Conservation (phyloP, 1,140 invertebrate genomes). For the Chironomus striatipennis region DNA sequence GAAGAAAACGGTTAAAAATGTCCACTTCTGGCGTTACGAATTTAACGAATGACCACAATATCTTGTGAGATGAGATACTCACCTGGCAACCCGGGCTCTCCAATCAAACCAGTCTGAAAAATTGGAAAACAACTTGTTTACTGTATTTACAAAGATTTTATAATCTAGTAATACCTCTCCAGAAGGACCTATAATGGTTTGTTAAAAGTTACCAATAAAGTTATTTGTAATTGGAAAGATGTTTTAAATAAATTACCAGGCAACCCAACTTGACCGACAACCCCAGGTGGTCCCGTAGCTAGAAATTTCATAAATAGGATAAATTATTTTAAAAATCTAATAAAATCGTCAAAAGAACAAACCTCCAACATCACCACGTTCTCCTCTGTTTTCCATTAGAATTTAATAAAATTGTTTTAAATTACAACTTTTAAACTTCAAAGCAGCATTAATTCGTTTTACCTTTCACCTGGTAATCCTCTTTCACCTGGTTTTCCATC, state of each 20-base stretch:
- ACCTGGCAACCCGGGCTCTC: neutral
- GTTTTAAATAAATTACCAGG: neutral
- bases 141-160: neutral
- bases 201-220: neutral
- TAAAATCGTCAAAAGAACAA: neutral
- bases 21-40: too few species aligned
- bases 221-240: too few species aligned
- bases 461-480: neutral
- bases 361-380: neutral
- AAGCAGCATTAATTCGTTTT: too few species aligned
- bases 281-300: neutral
- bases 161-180: too few species aligned
- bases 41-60: too few species aligned
- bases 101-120: neutral
- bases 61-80: neutral
- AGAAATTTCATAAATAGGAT: neutral
- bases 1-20: too few species aligned
- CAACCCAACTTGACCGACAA: neutral
- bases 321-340: neutral
- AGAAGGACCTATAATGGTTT: neutral
- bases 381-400: neutral
- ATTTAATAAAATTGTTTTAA: too few species aligned
- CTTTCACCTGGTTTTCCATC: neutral
- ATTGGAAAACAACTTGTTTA: neutral
- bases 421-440: too few species aligned